Base-by-base conservation (phyloP, 2,888 invertebrate genomes). In the Cybosia mesomella region DNA sequence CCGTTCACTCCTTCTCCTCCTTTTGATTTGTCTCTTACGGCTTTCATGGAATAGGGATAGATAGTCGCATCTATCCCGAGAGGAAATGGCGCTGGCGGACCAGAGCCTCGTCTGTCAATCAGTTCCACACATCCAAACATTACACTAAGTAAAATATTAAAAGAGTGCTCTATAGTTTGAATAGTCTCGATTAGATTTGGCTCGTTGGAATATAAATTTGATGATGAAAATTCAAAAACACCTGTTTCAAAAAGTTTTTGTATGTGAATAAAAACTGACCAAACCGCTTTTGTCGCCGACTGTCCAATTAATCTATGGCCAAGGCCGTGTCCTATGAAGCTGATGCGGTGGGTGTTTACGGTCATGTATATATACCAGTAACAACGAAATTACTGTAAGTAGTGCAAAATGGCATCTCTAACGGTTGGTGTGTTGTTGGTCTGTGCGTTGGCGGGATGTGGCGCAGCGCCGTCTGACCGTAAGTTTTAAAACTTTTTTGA, bases 291-390 rank as follows among this genome's bases (percentile, higher is more conserved):
- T 66, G 24, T 43, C 11, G 53, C 39, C 32, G 59, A 53, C 66
- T 34, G 66, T 59, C 21, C 54, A 24, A 87, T 90, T 87, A 89
- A 91, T 85, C 89, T 87, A 89, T 88, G 85, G 86, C 78, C 90
- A 92, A 92, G 92, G 92, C 81, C 91, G 87, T 87, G 85, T 83
- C 87, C 86, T 85, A 89, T 88, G 85, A 80, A 82, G 83, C 80
- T 91, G 87, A 89, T 84, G 84, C 76, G 72, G 94, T 94, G 90
- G 93, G 93, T 88, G 89, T 87, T 78, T 89, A 91, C 84, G 89
- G 91, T 84, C 91, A 85, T 73, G 83, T 93, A 94, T 93, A 94
- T 92, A 93, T 90, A 88, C 89, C 89, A 81, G 87, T 82, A 90
- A 83, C 80, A 18, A 77, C 85, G 84, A 84, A 85, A 89, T 85